Conservation (phyloP, 2,113 vertebrate genomes). For the Macrotis lagotis region DNA sequence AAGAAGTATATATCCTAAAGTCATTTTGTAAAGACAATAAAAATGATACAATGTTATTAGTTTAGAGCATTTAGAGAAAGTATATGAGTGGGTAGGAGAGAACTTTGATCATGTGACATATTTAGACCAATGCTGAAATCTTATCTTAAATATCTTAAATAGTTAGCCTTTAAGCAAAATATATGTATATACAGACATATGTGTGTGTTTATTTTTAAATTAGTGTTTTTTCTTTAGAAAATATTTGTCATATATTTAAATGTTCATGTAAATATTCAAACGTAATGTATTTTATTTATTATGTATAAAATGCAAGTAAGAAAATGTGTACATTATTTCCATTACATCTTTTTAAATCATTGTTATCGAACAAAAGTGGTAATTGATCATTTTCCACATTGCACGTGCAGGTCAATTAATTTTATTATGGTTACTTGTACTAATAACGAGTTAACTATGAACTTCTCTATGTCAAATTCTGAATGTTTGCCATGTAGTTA, state of each 20-base stretch:
- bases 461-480: constrained; percentile 3
- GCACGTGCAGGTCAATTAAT: constrained; percentile 61
- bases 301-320: constrained; percentile 33
- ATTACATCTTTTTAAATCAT: neutral
- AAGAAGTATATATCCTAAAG: neutral
- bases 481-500: neutral
- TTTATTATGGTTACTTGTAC: constrained; percentile 32
- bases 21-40: neutral
- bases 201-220: constrained; percentile 59
- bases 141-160: neutral
- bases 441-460: constrained; percentile 31
- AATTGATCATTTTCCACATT: constrained; percentile 44
- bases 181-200: neutral
- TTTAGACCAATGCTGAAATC: neutral
- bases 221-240: constrained; percentile 44
- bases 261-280: neutral
- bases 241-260: constrained; percentile 27
- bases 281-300: constrained; percentile 42
- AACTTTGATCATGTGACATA: neutral
- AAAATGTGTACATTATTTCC: neutral
- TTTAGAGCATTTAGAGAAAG: neutral
- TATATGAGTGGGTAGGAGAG: neutral
- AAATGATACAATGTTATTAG: neutral
- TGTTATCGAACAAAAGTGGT: constrained; percentile 54
- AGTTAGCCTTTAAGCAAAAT: neutral